Evolutionary conservation across 1,140 invertebrate genomes (phyloP), one percentile per base, ranked within the genome.

Genomic region (Araneus ventricosus): DNA sequence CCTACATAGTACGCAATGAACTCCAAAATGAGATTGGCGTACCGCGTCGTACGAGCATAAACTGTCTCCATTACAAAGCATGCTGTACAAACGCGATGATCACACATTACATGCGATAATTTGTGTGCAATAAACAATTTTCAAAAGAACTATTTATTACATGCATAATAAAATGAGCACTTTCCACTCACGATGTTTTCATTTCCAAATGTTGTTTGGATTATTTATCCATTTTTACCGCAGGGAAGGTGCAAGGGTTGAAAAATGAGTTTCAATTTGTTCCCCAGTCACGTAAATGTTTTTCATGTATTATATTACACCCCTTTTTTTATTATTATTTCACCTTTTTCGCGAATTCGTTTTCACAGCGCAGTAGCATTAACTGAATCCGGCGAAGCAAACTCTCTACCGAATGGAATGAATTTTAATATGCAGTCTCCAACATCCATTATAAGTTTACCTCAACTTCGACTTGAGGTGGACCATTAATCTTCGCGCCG

Each of bases 361-460:
- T 67, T 67, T 67, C 24, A 67, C 63, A 67, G 27, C 14, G 59
- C 24, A n/a, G 8, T 67, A 67, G 14, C 27, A 67, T 67, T 67
- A 27, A 67, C 63, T 67, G 63, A 67, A 67, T 67, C 63, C 63
- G 24, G 63, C n/a, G 63, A 67, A 67, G 7, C 63, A 67, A 67
- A 67, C 63, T 67, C 27, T 67, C 63, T 6, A 6, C 27, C n/a
- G 63, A 67, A 67, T 67, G 63, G 63, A 67, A 67, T 67, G 63
- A 67, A 67, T 67, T 67, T 67, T 67, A 67, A 67, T 67, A 27
- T n/a, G 63, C 63, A 67, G 27, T 27, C 27, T 30, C n/a, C 63
- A 67, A 67, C 63, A 67, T 67, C n/a, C 63, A 67, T 67, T 67
- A 27, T 67, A 67, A 67, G 63, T 67, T 67, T 67, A n/a, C 63